phyloP scores from a whole-genome alignment of 2,888 invertebrate genomes.

The Rhaphigaster nebulosa region DNA sequence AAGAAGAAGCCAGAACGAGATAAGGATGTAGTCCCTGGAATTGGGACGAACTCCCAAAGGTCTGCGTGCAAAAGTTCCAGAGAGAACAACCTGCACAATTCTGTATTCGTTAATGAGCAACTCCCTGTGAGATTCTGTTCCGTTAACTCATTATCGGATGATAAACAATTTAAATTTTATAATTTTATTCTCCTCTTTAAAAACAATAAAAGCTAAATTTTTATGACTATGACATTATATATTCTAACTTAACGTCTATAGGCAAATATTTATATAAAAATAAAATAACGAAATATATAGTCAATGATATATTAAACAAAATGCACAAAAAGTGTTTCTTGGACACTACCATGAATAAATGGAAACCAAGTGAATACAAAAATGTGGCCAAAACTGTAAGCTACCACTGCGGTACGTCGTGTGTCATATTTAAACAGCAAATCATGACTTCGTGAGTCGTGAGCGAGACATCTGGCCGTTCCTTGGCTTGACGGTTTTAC shows the following conservation, averaged over 20 bases:
- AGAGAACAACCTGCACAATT: neutral
- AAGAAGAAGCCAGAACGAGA: neutral
- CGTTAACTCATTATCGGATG: neutral
- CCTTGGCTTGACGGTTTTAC: neutral
- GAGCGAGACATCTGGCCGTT: neutral
- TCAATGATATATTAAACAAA: too few relatives aligned
- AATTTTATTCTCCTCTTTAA: neutral
- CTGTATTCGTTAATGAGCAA: neutral
- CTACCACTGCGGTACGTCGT: neutral
- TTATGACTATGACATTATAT: too few relatives aligned
- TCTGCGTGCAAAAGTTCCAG: neutral
- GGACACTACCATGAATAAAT: neutral
- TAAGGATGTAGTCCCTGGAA: neutral
- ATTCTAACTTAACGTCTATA: neutral
- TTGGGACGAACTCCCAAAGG: neutral
- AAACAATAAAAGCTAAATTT: neutral
- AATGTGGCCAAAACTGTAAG: neutral
- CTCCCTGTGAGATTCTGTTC: neutral
- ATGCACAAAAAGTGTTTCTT: too few relatives aligned
- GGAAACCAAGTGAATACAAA: neutral
- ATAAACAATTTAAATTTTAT: neutral
- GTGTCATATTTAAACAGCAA: slow-evolving; percentile 6
- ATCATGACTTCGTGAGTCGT: neutral
- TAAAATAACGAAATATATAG: too few relatives aligned
- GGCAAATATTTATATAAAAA: neutral